Conservation (phyloP, 2,113 vertebrate genomes). For the Chrysemys picta region DNA sequence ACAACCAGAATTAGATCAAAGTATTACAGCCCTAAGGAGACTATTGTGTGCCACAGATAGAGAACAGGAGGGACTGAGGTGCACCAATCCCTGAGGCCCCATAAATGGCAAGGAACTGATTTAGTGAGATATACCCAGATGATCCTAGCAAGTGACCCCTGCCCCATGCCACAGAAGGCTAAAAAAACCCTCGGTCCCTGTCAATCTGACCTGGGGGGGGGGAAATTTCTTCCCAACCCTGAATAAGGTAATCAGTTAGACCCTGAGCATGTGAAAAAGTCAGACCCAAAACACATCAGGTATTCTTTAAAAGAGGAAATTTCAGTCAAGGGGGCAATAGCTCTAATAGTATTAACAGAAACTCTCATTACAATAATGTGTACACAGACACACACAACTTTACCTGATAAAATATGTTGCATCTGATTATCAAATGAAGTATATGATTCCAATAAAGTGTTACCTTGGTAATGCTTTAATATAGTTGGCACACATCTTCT, state of each 20-base stretch:
- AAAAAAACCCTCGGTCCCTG: not conserved
- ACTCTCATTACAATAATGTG: not conserved
- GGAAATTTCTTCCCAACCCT: too few species aligned
- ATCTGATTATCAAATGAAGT: too few species aligned
- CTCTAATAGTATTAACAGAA: too few species aligned
- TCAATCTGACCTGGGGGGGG: not conserved
- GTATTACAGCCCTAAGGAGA: not conserved
- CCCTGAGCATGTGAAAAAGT: too few species aligned
- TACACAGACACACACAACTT: not conserved
- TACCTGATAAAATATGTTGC: not conserved
- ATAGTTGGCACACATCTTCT: too few species aligned
- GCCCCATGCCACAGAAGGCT: not conserved
- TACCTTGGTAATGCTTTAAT: too few species aligned
- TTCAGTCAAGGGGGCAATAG: too few species aligned
- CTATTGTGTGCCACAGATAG: not conserved
- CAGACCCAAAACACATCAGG: not conserved
- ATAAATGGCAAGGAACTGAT: not conserved
- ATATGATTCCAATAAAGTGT: not conserved
- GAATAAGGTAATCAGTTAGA: too few species aligned
- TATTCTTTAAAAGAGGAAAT: not conserved
- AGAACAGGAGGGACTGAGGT: not conserved
- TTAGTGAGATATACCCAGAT: not conserved
- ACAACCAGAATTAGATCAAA: not conserved
- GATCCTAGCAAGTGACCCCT: not conserved
- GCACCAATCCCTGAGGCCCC: not conserved